Conservation (phyloP, 2,113 vertebrate genomes). For the Junco hyemalis region DNA sequence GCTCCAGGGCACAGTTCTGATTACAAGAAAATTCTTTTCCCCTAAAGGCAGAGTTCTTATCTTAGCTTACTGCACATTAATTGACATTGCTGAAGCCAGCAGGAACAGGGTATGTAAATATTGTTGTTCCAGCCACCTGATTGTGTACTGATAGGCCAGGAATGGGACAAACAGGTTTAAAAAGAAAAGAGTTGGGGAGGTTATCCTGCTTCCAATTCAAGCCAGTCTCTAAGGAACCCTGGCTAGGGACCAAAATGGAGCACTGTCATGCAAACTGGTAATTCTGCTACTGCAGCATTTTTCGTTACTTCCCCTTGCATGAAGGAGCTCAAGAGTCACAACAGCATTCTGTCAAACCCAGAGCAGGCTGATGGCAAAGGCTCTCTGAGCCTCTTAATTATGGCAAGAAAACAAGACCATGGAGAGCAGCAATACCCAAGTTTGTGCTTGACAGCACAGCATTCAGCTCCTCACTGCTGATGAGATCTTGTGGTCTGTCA, state of each 20-base stretch:
- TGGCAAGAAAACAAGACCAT: neutral
- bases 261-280: neutral
- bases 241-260: neutral
- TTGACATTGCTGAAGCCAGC: neutral
- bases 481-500: neutral
- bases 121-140: neutral
- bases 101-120: neutral
- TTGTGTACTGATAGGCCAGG: neutral
- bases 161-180: neutral
- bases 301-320: neutral
- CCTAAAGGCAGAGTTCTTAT: neutral
- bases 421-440: accelerated
- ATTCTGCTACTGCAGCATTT: neutral
- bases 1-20: neutral
- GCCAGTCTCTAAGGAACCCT: neutral
- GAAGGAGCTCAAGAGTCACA: neutral
- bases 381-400: neutral
- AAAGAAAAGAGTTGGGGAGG: neutral
- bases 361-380: neutral
- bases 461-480: neutral
- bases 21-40: neutral
- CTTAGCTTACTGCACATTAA: neutral
- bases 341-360: neutral
- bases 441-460: neutral
- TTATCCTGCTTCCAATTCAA: neutral